Evolutionary conservation across 2,113 vertebrate species (phyloP).

Genomic region (Halichoerus grypus): DNA sequence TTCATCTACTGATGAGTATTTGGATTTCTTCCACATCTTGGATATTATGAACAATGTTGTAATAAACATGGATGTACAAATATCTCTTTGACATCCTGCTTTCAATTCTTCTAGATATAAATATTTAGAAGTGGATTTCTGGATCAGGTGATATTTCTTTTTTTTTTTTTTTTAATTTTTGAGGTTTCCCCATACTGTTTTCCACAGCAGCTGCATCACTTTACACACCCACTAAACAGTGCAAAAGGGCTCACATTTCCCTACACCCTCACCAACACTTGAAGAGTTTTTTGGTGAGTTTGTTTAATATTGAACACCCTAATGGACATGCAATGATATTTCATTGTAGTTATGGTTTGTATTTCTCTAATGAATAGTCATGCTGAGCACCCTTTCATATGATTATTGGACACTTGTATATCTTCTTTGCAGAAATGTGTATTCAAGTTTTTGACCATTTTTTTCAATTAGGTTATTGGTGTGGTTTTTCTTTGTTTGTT

Average conservation of each 20-base stretch:
- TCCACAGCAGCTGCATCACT: neutral
- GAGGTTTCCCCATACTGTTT: neutral
- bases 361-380: neutral
- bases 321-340: neutral
- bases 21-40: neutral
- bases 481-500: neutral
- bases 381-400: neutral
- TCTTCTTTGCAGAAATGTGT: neutral
- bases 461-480: neutral
- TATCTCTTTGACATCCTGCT: neutral
- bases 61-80: neutral
- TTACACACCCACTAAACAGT: neutral
- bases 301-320: neutral
- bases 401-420: neutral
- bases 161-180: neutral
- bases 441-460: neutral
- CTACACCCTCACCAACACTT: neutral
- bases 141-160: neutral
- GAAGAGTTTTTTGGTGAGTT: neutral
- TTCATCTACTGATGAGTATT: neutral
- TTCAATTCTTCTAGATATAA: neutral
- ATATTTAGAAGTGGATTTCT: neutral
- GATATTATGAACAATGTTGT: neutral
- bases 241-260: neutral
- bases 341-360: neutral